A percentile compares a stretch with the other conserved stretches of the same genome.
Conservation (phyloP, 2,113 vertebrate species). For the Neomonachus schauinslandi region DNA sequence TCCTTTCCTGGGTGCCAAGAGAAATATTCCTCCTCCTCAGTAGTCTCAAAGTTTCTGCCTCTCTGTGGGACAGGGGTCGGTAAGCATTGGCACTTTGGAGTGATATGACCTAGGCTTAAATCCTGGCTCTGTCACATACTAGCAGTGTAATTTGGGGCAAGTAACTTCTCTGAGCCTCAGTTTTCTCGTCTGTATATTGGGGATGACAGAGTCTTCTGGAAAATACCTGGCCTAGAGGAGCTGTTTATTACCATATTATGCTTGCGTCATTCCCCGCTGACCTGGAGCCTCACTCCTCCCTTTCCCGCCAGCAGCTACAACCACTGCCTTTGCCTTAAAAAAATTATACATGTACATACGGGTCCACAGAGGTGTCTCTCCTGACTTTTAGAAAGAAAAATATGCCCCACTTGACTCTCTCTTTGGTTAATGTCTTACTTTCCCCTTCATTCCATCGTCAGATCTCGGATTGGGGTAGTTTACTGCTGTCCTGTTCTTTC, state of each 20-base stretch:
- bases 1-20: not conserved
- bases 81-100: not conserved
- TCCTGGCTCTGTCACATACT: not conserved
- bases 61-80: not conserved
- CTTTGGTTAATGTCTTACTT: slow-evolving; percentile 36
- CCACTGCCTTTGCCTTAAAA: not conserved
- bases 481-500: not conserved
- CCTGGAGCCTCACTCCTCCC: not conserved
- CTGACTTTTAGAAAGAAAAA: slow-evolving; percentile 15
- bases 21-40: not conserved
- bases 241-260: not conserved
- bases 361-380: not conserved
- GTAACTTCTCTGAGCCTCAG: not conserved
- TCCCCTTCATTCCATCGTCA: not conserved
- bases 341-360: not conserved
- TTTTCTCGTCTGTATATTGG: not conserved
- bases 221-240: not conserved
- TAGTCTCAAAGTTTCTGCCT: not conserved
- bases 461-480: not conserved
- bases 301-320: not conserved
- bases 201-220: not conserved
- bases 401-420: not conserved
- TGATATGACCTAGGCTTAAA: not conserved
- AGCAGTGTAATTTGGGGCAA: not conserved
- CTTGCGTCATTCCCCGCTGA: not conserved